Evolutionary conservation across 2,888 invertebrate genomes (phyloP), one percentile per base, ranked within the genome.

Genomic region (Lochmaea capreae): DNA sequence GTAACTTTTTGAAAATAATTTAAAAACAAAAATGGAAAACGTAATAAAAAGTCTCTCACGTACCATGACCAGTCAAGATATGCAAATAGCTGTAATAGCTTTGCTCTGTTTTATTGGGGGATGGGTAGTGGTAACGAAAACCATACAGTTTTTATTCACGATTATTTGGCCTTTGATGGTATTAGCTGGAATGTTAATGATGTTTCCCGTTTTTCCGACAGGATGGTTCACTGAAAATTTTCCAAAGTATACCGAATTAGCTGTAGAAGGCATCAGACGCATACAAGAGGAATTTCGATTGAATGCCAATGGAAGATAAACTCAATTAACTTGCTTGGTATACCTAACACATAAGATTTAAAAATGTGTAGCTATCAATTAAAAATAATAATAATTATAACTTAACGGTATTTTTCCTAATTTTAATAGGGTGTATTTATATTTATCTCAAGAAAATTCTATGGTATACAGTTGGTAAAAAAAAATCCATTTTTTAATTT

Each of bases 161-260:
- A 71, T 81, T 49, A 18, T 81, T 46, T 81, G 81, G 81, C 81
- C 81, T 16, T 62, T 81, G 43, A 49, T 80, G 14, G 18, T 78
- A 65, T 46, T 80, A 42, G 77, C 73, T 52, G 76, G 73, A 61
- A 39, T 42, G 10, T 67, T 77, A 58, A 58, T 78, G 67, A 70
- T 79, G 62, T 74, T 77, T 33, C 79, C 78, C 39, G 68, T 75
- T 71, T 72, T 79, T 71, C 77, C 78, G 11, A 65, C 74, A 71
- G 71, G 22, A 61, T 71, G 78, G 71, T 42, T 79, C 65, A 72
- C 73, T 65, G 79, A 78, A 71, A 54, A 43, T 18, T 14, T 78
- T 16, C 74, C 77, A 14, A 67, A 74, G 65, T 77, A 79, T 18
- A 26, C 39, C 8, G 61, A 72, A 2, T 6, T 59, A 9, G 49